Conservation (phyloP, 1,140 invertebrate species). For the Sycobia sp. region DNA sequence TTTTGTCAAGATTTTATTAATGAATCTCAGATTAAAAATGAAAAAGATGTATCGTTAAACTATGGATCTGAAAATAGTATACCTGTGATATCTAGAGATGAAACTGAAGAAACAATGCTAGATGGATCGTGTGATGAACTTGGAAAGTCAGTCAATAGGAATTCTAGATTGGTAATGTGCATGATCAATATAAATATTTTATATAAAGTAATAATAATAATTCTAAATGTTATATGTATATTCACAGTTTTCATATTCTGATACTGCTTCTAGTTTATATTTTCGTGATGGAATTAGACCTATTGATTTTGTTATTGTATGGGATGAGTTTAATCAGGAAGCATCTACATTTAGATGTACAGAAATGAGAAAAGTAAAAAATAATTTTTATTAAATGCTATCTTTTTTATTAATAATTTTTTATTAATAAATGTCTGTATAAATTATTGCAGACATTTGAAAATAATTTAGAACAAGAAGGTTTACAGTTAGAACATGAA, state of each 20-base stretch:
- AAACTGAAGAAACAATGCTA: slow-evolving; percentile 40
- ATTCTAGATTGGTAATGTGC: slow-evolving; percentile 37
- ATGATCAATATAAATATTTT: slow-evolving; percentile 12
- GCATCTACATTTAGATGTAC: slow-evolving; percentile 44
- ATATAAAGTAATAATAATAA: background rate
- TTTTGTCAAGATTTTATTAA: slow-evolving; percentile 11
- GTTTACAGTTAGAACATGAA: slow-evolving; percentile 71
- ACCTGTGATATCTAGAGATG: slow-evolving; percentile 27
- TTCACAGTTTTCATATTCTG: slow-evolving; percentile 17
- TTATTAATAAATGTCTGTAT: background rate
- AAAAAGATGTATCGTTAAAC: slow-evolving; percentile 16
- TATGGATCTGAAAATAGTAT: background rate
- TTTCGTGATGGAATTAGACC: slow-evolving; percentile 72
- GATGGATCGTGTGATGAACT: slow-evolving; percentile 42
- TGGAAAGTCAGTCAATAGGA: slow-evolving; percentile 33
- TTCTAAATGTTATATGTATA: slow-evolving; percentile 3
- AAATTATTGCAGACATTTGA: slow-evolving; percentile 65
- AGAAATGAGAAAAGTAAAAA: slow-evolving; percentile 45
- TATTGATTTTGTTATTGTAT: slow-evolving; percentile 81
- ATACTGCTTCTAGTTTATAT: slow-evolving; percentile 55
- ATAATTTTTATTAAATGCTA: slow-evolving; percentile 1
- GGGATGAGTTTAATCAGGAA: slow-evolving; percentile 62
- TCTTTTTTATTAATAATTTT: background rate
- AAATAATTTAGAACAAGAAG: slow-evolving; percentile 70
- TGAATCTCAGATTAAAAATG: background rate